Evolutionary conservation across 2,888 invertebrate species (phyloP).

Genomic region (Drosophila paracracens): DNA sequence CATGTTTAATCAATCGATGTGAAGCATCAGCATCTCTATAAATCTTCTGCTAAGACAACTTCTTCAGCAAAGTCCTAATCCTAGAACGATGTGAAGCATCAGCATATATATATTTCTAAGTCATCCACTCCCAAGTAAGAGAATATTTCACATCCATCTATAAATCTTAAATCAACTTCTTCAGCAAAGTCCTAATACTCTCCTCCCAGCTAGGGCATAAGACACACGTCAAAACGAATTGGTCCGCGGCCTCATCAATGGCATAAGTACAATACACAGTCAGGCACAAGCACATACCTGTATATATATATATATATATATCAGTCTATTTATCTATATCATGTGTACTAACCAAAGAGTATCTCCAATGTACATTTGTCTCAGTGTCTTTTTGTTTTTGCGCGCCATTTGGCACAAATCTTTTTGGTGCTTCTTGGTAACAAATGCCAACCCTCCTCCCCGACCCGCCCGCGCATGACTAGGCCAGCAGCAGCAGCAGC

Average conservation of each 20-base stretch:
- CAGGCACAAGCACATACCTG: neutral
- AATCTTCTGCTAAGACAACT: too few species aligned
- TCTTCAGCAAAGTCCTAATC: too few species aligned
- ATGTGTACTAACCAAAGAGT: conserved; percentile 8
- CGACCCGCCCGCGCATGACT: neutral
- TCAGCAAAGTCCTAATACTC: too few species aligned
- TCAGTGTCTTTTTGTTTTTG: conserved; percentile 24
- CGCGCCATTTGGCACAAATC: conserved; percentile 54
- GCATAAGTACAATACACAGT: conserved; percentile 56
- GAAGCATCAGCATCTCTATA: neutral
- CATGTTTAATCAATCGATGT: too few species aligned
- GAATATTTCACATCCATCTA: too few species aligned
- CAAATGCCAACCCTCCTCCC: conserved; percentile 28
- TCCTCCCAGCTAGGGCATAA: neutral
- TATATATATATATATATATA: neutral
- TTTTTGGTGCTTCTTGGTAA: conserved; percentile 56
- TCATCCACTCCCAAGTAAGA: too few species aligned
- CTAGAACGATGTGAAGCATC: too few species aligned
- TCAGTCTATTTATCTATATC: conserved; percentile 17
- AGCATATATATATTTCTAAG: too few species aligned
- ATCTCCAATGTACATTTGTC: conserved; percentile 23
- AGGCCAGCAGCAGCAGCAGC: neutral
- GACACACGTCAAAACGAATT: conserved; percentile 57
- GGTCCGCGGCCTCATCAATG: conserved; percentile 55
- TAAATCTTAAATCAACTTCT: too few species aligned